Evolutionary conservation across 2,113 vertebrate genomes (phyloP).

Genomic region (Lamprologus sp.): DNA sequence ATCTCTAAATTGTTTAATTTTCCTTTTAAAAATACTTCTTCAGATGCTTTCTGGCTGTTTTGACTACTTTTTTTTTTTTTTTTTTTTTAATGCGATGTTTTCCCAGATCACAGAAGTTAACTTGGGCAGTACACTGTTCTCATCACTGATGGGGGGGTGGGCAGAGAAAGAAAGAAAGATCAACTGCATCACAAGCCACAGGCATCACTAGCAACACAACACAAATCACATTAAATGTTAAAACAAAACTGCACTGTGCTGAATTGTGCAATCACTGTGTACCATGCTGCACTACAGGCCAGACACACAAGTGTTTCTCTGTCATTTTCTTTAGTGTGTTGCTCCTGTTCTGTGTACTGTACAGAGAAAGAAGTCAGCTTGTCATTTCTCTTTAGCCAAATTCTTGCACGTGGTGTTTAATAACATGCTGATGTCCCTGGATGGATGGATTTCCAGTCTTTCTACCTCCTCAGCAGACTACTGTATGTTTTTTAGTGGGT

Average conservation of each 20-base stretch:
- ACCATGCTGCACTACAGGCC: background rate
- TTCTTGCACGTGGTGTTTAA: background rate
- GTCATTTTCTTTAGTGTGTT: background rate
- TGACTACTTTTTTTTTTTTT: background rate
- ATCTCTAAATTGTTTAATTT: background rate
- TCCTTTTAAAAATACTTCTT: background rate
- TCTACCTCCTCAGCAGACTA: background rate
- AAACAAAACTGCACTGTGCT: background rate
- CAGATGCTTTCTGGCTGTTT: background rate
- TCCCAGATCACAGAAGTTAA: background rate
- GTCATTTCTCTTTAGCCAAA: background rate
- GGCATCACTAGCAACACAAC: background rate
- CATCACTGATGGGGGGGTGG: background rate
- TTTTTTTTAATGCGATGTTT: background rate
- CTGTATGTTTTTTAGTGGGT: background rate
- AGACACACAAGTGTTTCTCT: background rate
- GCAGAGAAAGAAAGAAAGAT: background rate
- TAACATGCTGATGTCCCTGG: background rate
- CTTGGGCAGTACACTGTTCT: background rate
- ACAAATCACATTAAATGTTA: background rate
- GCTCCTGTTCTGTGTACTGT: background rate
- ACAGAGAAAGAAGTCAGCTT: background rate
- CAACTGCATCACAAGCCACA: background rate
- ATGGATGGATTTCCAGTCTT: background rate
- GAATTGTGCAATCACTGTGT: constrained; percentile 9